A percentile compares a stretch with the other conserved stretches of the same genome.
phyloP scores from a whole-genome alignment of 2,113 vertebrate species.

The Psophia crepitans region DNA sequence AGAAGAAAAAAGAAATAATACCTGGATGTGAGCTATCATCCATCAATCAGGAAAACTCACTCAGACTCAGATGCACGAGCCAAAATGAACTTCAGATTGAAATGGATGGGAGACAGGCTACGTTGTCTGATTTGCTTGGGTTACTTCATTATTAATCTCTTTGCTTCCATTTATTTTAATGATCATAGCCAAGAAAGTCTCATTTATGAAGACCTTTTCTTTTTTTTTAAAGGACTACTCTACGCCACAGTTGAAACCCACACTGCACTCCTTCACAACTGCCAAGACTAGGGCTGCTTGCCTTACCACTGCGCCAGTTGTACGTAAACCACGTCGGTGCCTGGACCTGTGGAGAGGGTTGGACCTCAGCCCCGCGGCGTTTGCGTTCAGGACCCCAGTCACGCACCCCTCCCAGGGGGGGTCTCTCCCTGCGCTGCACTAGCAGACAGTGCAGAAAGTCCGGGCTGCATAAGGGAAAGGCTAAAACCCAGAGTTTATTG shows the following conservation, averaged over 20 bases:
- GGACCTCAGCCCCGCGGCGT: rapidly evolving
- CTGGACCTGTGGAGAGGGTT: background rate
- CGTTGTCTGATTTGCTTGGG: background rate
- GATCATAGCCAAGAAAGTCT: background rate
- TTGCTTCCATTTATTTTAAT: slow-evolving; percentile 7
- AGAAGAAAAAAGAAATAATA: background rate
- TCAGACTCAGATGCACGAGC: background rate
- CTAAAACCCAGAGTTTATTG: background rate
- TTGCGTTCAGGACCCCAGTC: background rate
- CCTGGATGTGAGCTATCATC: background rate
- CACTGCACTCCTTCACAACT: background rate
- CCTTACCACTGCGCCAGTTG: rapidly evolving
- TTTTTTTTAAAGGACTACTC: background rate
- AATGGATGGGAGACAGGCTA: background rate
- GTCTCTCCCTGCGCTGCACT: background rate
- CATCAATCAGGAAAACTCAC: slow-evolving; percentile 20
- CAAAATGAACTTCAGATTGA: slow-evolving; percentile 18
- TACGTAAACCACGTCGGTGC: background rate
- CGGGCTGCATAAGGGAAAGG: background rate
- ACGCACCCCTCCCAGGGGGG: rapidly evolving
- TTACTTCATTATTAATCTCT: slow-evolving; percentile 63
- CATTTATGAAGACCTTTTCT: background rate
- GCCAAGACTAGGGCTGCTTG: background rate
- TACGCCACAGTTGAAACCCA: rapidly evolving
- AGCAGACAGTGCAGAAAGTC: background rate